Evolutionary conservation across 2,888 invertebrate genomes (phyloP).

Genomic region (Unio delphinus): DNA sequence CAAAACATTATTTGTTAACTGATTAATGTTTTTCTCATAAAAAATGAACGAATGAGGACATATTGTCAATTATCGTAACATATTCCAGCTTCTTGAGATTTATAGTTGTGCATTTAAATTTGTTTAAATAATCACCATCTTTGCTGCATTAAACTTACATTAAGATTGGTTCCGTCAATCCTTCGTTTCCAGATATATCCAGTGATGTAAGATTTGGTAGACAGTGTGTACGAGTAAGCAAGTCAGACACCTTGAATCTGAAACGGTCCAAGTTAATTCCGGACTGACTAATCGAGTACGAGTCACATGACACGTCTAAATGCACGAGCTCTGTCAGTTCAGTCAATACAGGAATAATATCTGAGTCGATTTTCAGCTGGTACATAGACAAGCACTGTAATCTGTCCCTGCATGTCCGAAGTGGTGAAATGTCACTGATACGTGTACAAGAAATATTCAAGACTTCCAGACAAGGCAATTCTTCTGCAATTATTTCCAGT

Average conservation of each 20-base stretch:
- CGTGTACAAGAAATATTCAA: slow-evolving; percentile 79
- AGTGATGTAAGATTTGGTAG: slow-evolving; percentile 76
- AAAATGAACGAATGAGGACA: too few relatives aligned
- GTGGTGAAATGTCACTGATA: slow-evolving; percentile 77
- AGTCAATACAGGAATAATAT: slow-evolving; percentile 73
- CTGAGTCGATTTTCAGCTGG: slow-evolving; percentile 73
- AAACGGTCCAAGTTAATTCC: slow-evolving; percentile 72
- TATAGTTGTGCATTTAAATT: too few relatives aligned
- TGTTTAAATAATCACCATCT: not conserved
- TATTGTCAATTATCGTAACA: too few relatives aligned
- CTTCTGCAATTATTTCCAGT: slow-evolving; percentile 78
- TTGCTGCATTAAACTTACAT: slow-evolving; percentile 67
- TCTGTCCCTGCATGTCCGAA: slow-evolving; percentile 75
- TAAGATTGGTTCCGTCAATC: slow-evolving; percentile 72
- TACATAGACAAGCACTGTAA: slow-evolving; percentile 77
- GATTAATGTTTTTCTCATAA: too few relatives aligned
- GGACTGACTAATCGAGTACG: slow-evolving; percentile 53
- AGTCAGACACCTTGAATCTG: slow-evolving; percentile 48
- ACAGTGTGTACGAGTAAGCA: slow-evolving; percentile 48
- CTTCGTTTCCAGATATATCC: slow-evolving; percentile 78
- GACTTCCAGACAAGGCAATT: slow-evolving; percentile 77
- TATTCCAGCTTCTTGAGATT: too few relatives aligned
- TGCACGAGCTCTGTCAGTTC: slow-evolving; percentile 74
- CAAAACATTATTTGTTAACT: too few relatives aligned
- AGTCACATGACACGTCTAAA: slow-evolving; percentile 77